A percentile compares a stretch with the other conserved stretches of the same genome.
These are phyloP conservation scores for Ibycter americanus DNA, from an alignment of 2,797 vertebrate genomes.

Conservation along the genomic window DNA sequence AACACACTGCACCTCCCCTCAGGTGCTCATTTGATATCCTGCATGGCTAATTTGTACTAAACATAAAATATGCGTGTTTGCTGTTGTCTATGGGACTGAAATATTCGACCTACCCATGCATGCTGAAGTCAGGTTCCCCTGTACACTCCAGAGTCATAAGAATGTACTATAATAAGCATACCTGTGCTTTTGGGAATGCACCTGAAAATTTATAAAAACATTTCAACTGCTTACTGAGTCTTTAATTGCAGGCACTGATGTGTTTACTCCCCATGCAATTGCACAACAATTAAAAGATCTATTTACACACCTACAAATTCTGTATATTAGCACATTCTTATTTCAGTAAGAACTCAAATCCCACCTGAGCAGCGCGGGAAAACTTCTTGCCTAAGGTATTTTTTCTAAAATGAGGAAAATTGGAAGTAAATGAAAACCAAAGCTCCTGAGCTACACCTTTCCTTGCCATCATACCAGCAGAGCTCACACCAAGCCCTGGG, in stretches of 20 bases:
- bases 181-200: conserved; percentile 56
- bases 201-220: conserved; percentile 61
- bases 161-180: conserved; percentile 43
- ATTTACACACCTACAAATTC: neutral
- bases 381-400: neutral
- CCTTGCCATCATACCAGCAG: neutral
- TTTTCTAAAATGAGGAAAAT: neutral
- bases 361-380: neutral
- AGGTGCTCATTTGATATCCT: conserved; percentile 45
- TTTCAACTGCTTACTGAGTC: conserved; percentile 37
- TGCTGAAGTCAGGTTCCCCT: conserved; percentile 39
- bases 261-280: conserved; percentile 49
- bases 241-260: conserved; percentile 44
- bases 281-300: conserved; percentile 30
- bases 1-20: neutral
- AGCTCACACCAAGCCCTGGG: neutral
- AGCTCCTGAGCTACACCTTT: neutral
- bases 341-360: neutral
- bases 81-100: conserved; percentile 7
- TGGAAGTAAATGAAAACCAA: neutral
- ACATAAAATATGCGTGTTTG: conserved; percentile 49
- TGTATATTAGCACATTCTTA: neutral
- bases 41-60: conserved; percentile 54
- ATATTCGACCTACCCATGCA: conserved; percentile 34
- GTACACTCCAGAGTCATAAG: conserved; percentile 52